Percentiles rank a stretch among this genome's conserved stretches.
Conservation (phyloP, 1,140 invertebrate species). For the Bicyclus anynana region DNA sequence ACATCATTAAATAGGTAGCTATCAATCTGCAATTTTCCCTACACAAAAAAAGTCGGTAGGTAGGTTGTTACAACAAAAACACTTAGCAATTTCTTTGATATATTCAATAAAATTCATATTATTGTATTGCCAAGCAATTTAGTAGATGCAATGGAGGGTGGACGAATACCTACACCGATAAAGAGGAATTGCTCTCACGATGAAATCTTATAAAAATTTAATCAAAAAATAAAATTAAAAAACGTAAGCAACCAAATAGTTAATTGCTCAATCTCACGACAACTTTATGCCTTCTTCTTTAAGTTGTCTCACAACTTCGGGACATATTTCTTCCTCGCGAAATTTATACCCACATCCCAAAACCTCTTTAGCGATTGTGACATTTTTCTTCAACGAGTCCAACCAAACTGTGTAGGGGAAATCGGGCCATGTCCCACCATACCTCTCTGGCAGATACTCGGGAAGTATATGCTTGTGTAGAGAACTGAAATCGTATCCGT, state of each 20-base stretch:
- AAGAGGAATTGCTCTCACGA: no score
- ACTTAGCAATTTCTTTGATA: no score
- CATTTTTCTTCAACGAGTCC: conserved; percentile 78
- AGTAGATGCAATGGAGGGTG: no score
- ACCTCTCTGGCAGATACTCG: conserved; percentile 83
- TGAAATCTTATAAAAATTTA: no score
- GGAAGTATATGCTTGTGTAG: conserved; percentile 86
- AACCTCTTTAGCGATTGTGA: conserved; percentile 81
- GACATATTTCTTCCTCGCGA: conserved; percentile 74
- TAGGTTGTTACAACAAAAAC: no score
- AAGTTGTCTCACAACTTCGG: conserved; percentile 52
- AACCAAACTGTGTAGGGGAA: conserved; percentile 86
- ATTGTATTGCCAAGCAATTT: no score
- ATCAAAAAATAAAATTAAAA: no score
- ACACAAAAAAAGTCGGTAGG: no score
- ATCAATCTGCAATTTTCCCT: no score
- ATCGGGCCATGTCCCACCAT: conserved; percentile 84
- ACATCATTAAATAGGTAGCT: no score
- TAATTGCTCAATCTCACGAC: conserved; percentile 7
- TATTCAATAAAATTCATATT: no score
- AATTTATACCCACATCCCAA: conserved; percentile 82
- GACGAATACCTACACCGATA: no score
- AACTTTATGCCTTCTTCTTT: conserved; percentile 50
- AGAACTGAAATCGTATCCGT: conserved; percentile 85
- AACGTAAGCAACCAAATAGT: background rate